A percentile compares a stretch with the other conserved stretches of the same genome.
phyloP scores from a whole-genome alignment of 2,797 vertebrate species.

The Sandelia bainsii region DNA sequence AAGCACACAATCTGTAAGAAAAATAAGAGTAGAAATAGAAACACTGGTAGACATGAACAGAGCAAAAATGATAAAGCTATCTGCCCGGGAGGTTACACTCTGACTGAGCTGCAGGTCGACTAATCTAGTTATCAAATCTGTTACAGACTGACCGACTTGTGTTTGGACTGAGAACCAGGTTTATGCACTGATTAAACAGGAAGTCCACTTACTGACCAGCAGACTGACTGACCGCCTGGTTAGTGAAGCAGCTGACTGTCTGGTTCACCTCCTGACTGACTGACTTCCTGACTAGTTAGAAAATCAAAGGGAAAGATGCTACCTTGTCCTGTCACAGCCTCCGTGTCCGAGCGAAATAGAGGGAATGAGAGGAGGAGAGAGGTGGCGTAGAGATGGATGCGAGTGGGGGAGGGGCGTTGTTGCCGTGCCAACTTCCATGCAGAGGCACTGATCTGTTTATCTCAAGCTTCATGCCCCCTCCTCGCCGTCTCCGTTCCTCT shows the following conservation, averaged over 20 bases:
- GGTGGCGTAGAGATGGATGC: constrained; percentile 14
- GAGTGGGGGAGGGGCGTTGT: constrained; percentile 56
- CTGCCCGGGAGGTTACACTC: background rate
- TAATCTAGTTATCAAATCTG: background rate
- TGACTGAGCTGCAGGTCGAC: constrained; percentile 3
- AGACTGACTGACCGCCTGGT: background rate
- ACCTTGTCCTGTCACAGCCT: constrained; percentile 52
- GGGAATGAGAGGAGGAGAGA: constrained; percentile 32
- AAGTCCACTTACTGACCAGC: background rate
- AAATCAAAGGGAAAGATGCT: constrained; percentile 23
- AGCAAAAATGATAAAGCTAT: background rate
- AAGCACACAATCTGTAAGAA: constrained; percentile 6
- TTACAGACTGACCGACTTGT: background rate
- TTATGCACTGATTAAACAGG: background rate
- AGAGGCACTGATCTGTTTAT: constrained; percentile 64
- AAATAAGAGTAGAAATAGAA: background rate
- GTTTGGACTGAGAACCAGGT: background rate
- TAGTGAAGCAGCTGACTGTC: background rate
- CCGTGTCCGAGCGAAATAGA: constrained; percentile 2
- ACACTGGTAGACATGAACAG: background rate
- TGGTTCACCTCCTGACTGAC: background rate
- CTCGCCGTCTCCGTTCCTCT: background rate
- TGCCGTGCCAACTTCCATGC: constrained; percentile 48
- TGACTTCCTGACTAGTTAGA: background rate
- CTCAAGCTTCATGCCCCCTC: constrained; percentile 32